Conservation (phyloP, 2,113 vertebrate genomes). For the Apteryx mantelli region DNA sequence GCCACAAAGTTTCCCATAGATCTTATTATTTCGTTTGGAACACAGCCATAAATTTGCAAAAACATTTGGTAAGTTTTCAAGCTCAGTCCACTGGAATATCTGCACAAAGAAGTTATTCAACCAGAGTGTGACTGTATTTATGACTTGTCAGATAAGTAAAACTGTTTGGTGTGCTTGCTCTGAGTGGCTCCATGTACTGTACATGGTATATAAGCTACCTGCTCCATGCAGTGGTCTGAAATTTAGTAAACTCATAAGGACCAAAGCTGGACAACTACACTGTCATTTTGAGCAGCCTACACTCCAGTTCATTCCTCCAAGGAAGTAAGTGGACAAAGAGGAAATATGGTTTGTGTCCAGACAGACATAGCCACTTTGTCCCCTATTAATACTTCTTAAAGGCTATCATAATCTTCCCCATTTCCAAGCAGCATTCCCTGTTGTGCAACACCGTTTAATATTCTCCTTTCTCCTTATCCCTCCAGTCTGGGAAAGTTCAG, state of each 20-base stretch:
- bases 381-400: neutral
- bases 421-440: neutral
- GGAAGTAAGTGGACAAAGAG: neutral
- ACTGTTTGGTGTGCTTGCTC: neutral
- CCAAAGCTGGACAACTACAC: neutral
- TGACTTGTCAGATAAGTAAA: neutral
- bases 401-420: neutral
- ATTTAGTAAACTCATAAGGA: neutral
- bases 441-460: neutral
- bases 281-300: neutral
- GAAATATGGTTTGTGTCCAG: neutral
- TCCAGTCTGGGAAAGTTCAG: neutral
- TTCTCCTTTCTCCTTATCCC: neutral
- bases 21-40: neutral
- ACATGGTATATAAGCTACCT: neutral
- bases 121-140: fast-evolving
- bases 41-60: neutral
- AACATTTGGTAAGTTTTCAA: neutral
- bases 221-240: neutral
- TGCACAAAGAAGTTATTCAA: neutral
- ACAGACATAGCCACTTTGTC: neutral
- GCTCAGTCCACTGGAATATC: neutral
- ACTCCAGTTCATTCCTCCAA: neutral
- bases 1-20: neutral
- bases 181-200: neutral